Percentiles rank a stretch among this genome's conserved stretches.
Conservation (phyloP, 2,797 vertebrate genomes). For the Varecia variegata region DNA sequence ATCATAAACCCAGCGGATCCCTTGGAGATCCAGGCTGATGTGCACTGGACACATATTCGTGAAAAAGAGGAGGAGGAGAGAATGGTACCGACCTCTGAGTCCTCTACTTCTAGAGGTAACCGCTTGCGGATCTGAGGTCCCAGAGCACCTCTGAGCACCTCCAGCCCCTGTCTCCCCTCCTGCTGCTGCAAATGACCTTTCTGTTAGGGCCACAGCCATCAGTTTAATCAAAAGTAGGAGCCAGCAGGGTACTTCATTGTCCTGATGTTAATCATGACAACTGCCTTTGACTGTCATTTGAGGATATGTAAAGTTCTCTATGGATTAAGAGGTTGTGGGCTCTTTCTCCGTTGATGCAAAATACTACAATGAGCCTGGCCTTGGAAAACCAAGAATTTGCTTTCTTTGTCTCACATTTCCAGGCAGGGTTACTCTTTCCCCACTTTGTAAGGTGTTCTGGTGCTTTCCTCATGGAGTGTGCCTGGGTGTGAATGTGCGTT, state of each 20-base stretch:
- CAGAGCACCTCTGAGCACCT: not conserved
- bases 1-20: slow-evolving; percentile 90
- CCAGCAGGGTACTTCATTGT: not conserved
- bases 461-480: not conserved
- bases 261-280: not conserved
- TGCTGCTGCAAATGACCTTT: not conserved
- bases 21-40: slow-evolving; percentile 88
- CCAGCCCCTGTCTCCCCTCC: not conserved
- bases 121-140: not conserved
- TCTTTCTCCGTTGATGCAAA: not conserved
- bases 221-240: not conserved
- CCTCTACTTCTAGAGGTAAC: slow-evolving; percentile 95
- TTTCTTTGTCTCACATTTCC: not conserved
- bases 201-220: not conserved
- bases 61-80: slow-evolving; percentile 89
- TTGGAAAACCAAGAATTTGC: not conserved
- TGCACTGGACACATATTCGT: slow-evolving; percentile 88
- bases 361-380: not conserved
- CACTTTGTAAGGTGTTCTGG: not conserved
- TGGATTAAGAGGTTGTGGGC: not conserved
- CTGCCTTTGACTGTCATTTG: not conserved
- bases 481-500: not conserved
- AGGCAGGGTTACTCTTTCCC: not conserved
- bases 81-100: slow-evolving; percentile 84
- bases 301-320: slow-evolving; percentile 35